Base-by-base conservation (phyloP, 2,888 invertebrate species). In the Dynastes hyllus region DNA sequence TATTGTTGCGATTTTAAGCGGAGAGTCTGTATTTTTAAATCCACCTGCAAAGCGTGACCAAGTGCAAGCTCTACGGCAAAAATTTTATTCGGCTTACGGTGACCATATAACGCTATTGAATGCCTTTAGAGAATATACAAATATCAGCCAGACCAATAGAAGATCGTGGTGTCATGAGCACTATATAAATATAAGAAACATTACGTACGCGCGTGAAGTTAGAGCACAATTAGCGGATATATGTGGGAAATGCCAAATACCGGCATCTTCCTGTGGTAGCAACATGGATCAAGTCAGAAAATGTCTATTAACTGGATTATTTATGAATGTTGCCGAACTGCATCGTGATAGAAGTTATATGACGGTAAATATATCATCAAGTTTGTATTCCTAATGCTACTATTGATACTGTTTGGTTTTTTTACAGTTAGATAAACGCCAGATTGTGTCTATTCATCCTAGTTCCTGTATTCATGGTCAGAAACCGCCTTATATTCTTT, bases 91-190 rank as follows among this genome's bases (percentile, higher is more conserved):
- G 0, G 92, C 94, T 27, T 93, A 95, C 83, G 98, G 99, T 11
- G 99, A 99, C 89, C 97, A 97, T 87, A 91, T 98, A 63, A 98
- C 97, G 1, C 90, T 97, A 76, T 90, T 99, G 13, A 99, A 98
- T 88, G 94, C 98, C 53, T 98, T 92, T 87, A 93, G 93, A 85
- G 95, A 94, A 3, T 98, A 93, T 88, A 92, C 92, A 83, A 94
- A 93, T 85, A 91, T 93, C 0, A 92, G 93, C 2, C 91, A 93
- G 81, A 81, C 67, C 37, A 93, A 93, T 85, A 94, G 94, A 89
- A 92, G 93, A 92, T 91, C 91, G 88, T 98, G 97, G 97, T 98
- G 98, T 87, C 94, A 93, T 86, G 96, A 97, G 83, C 96, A 98
- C 89, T 97, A 93, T 87, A 90, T 98, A 71, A 95, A 97, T 87